These are phyloP conservation scores for Leptopilina boulardi DNA, from an alignment of 1,140 invertebrate species.

Conservation along the genomic window DNA sequence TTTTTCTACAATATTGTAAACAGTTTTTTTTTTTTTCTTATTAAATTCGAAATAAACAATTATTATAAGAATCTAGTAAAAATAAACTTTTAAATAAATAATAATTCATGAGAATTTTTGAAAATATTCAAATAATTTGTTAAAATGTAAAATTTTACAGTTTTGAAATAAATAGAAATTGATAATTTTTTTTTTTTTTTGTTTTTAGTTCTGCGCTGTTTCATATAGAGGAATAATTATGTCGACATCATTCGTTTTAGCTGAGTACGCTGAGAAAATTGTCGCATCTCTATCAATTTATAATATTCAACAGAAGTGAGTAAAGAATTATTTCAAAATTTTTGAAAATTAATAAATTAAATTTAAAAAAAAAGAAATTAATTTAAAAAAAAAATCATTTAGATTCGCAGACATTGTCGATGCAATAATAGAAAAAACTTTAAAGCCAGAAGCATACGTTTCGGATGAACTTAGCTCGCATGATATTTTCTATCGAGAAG, in stretches of 20 bases:
- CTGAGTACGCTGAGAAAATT: conserved; percentile 86
- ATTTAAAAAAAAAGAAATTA: too few species aligned
- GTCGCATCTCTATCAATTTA: conserved; percentile 84
- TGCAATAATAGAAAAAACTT: conserved; percentile 78
- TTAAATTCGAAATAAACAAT: too few species aligned
- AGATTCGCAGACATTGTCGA: conserved; percentile 75
- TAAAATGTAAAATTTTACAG: too few species aligned
- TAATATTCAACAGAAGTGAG: conserved; percentile 80
- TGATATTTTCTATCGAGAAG: conserved; percentile 85
- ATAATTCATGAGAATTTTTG: too few species aligned
- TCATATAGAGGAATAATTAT: conserved; percentile 78
- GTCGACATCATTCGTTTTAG: conserved; percentile 81
- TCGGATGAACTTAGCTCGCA: conserved; percentile 79
- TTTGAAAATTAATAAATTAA: not conserved
- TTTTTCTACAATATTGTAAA: not conserved
- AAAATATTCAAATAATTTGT: too few species aligned
- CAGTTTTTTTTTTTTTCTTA: not conserved
- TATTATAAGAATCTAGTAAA: too few species aligned
- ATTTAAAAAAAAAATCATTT: not conserved
- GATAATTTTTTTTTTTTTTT: conserved; percentile 50
- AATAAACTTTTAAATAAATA: too few species aligned
- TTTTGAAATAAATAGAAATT: too few species aligned
- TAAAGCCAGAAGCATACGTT: conserved; percentile 68
- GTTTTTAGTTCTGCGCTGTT: conserved; percentile 77
- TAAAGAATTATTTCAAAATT: conserved; percentile 41